These are phyloP conservation scores for Drosophila yooni DNA, from an alignment of 2,888 invertebrate genomes.

Conservation along the genomic window DNA sequence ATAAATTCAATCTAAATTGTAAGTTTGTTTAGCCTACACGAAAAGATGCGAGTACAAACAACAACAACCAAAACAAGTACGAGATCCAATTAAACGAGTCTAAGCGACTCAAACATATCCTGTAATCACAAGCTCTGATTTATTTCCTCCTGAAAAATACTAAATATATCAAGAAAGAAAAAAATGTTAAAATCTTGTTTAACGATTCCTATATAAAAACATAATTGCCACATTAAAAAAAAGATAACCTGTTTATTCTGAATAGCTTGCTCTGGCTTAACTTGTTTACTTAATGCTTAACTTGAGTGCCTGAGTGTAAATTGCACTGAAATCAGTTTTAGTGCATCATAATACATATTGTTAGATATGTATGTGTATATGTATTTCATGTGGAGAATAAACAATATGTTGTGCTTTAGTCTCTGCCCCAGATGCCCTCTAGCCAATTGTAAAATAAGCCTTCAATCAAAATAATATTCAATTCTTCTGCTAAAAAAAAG, in stretches of 20 bases:
- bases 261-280: no score
- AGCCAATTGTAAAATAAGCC: not conserved
- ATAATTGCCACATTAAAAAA: no score
- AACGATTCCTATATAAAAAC: no score
- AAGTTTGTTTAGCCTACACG: constrained; percentile 79
- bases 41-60: constrained; percentile 51
- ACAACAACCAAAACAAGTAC: constrained; percentile 34
- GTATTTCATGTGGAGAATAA: not conserved
- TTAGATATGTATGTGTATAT: not conserved
- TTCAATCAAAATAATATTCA: not conserved
- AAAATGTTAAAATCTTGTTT: no score
- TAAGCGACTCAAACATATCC: constrained; percentile 11
- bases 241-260: no score
- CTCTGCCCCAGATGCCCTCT: not conserved
- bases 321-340: not conserved
- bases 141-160: no score
- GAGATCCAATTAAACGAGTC: not conserved
- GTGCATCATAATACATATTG: no score
- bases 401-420: accelerated
- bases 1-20: constrained; percentile 83
- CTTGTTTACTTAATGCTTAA: not conserved
- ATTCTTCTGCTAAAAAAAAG: not conserved
- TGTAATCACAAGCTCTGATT: not conserved
- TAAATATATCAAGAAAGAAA: no score
- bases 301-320: not conserved